Conservation (phyloP, 2,113 vertebrate species). For the Synodontis membranacea region DNA sequence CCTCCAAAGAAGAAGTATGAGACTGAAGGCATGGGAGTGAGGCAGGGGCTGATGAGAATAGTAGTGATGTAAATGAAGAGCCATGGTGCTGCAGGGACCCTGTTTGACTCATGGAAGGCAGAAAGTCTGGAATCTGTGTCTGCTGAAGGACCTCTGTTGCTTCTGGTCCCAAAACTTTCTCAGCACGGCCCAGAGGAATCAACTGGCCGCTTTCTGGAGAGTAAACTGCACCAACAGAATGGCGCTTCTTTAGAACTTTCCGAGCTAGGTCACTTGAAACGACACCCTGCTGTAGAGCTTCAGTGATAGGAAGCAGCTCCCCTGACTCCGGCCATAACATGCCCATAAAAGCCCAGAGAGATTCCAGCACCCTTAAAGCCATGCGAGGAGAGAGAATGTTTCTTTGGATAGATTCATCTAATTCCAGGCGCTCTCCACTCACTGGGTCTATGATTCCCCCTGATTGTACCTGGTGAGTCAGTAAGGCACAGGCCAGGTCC, state of each 20-base stretch:
- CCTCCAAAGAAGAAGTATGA: slow-evolving; percentile 54
- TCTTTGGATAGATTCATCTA: slow-evolving; percentile 81
- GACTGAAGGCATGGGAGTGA: slow-evolving; percentile 43
- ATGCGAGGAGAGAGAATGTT: slow-evolving; percentile 77
- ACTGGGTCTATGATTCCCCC: slow-evolving; percentile 83
- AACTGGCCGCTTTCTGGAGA: slow-evolving; percentile 77
- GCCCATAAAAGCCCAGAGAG: slow-evolving; percentile 80
- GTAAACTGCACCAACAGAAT: slow-evolving; percentile 77
- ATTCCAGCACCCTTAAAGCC: slow-evolving; percentile 83
- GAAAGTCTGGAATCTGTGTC: slow-evolving; percentile 77
- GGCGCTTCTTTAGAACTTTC: slow-evolving; percentile 77
- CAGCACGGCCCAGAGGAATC: slow-evolving; percentile 74
- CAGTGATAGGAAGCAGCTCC: slow-evolving; percentile 76
- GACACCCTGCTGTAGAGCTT: slow-evolving; percentile 83
- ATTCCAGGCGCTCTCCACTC: slow-evolving; percentile 74
- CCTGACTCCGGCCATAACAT: slow-evolving; percentile 89
- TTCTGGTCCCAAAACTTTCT: slow-evolving; percentile 70
- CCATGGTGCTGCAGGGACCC: slow-evolving; percentile 62
- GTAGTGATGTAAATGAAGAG: slow-evolving; percentile 62
- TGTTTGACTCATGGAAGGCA: slow-evolving; percentile 70
- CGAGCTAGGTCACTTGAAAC: slow-evolving; percentile 78
- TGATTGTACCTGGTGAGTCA: slow-evolving; percentile 81
- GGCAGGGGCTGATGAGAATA: slow-evolving; percentile 53
- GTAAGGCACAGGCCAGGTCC: slow-evolving; percentile 83
- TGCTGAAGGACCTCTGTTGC: slow-evolving; percentile 71